phyloP scores from a whole-genome alignment of 2,113 vertebrate species.

The Seriola quinqueradiata region DNA sequence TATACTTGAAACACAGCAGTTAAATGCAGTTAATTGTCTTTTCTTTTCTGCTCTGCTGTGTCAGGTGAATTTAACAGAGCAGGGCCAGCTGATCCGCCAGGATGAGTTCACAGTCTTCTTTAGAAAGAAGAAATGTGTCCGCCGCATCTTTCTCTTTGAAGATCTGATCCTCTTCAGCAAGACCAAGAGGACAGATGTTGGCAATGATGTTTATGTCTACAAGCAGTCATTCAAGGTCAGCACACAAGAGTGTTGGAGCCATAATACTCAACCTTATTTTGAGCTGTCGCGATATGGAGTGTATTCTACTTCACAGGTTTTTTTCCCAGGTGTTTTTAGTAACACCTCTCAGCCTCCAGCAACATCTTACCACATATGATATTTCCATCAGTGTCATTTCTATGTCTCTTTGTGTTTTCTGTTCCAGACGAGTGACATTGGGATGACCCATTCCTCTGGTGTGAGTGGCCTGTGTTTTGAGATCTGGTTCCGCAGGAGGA shows the following conservation, averaged over 20 bases:
- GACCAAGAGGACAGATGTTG: conserved; percentile 82
- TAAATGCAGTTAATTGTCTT: background rate
- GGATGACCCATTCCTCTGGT: conserved; percentile 84
- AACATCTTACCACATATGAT: background rate
- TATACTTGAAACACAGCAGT: background rate
- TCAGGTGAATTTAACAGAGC: conserved; percentile 87
- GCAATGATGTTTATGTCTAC: conserved; percentile 86
- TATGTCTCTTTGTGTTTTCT: background rate
- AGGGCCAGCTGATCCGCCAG: conserved; percentile 85
- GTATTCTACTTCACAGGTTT: background rate
- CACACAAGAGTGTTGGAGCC: background rate
- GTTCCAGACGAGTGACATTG: conserved; percentile 84
- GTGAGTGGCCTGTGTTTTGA: conserved; percentile 83
- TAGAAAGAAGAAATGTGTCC: conserved; percentile 84
- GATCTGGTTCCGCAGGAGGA: conserved; percentile 87
- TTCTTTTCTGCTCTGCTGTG: background rate
- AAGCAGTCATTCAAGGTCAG: conserved; percentile 88
- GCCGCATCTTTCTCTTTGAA: conserved; percentile 86
- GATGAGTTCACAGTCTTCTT: conserved; percentile 85
- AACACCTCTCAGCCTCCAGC: background rate
- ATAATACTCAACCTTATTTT: background rate
- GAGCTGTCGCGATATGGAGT: background rate
- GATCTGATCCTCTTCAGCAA: conserved; percentile 88
- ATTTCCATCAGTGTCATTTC: background rate
- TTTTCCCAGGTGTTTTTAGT: background rate